A percentile compares a stretch with the other conserved stretches of the same genome.
Evolutionary conservation across 2,888 invertebrate genomes (phyloP).

Genomic region (Aporophyla lueneburgensis): DNA sequence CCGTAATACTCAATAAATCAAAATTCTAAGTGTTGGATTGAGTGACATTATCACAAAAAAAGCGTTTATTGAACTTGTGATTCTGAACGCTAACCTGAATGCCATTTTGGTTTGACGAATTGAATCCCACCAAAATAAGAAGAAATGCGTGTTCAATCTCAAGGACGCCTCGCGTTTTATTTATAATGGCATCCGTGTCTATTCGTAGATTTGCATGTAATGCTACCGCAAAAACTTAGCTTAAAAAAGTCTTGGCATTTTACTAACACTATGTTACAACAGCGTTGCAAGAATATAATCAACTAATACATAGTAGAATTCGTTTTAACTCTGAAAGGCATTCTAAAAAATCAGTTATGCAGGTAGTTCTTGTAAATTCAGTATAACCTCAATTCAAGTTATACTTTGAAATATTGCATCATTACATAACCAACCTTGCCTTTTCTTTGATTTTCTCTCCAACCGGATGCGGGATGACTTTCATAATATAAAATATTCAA

Average conservation of each 20-base stretch:
- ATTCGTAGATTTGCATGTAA: conserved; percentile 60
- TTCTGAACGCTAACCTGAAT: conserved; percentile 41
- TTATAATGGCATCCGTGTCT: conserved; percentile 55
- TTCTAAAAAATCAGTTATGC: not conserved
- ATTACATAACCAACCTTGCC: not conserved
- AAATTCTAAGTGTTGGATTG: conserved; percentile 31
- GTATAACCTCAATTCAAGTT: not conserved
- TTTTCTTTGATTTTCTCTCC: not conserved
- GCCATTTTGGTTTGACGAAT: conserved; percentile 49
- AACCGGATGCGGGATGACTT: conserved; percentile 6
- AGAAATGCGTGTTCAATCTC: conserved; percentile 57
- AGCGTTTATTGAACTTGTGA: conserved; percentile 54
- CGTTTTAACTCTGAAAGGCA: not conserved
- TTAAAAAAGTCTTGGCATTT: conserved; percentile 31
- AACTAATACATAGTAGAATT: conserved; percentile 4
- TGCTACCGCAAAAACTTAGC: conserved; percentile 42
- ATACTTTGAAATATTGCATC: not conserved
- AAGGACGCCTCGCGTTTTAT: conserved; percentile 57
- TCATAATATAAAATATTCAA: conserved; percentile 1
- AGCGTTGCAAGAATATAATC: not conserved
- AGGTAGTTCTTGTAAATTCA: not conserved
- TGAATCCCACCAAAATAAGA: conserved; percentile 52
- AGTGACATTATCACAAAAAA: conserved; percentile 49
- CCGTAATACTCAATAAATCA: conserved; percentile 5
- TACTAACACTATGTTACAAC: conserved; percentile 11